Evolutionary conservation across 2,888 invertebrate genomes (phyloP).

Genomic region (Quadroppia sp.): DNA sequence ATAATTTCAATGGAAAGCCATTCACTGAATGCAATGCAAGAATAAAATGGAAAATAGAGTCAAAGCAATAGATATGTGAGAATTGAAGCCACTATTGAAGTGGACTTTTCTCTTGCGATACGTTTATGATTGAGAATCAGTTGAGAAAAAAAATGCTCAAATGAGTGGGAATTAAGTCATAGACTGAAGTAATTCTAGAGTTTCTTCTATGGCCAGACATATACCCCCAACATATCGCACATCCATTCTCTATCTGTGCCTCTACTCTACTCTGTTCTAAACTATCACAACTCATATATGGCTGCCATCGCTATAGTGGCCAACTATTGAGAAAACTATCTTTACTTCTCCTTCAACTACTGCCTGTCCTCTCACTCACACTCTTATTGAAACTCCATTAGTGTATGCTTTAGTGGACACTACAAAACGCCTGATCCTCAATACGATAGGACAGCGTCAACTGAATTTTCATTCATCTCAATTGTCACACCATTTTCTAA

Average conservation of each 20-base stretch:
- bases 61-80: neutral
- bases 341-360: neutral
- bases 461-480: slow-evolving; percentile 14
- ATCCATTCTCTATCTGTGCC: neutral
- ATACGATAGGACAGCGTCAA: slow-evolving; percentile 25
- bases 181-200: neutral
- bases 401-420: slow-evolving; percentile 25
- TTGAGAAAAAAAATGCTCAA: neutral
- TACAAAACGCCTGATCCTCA: slow-evolving; percentile 17
- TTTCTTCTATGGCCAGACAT: neutral
- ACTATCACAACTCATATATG: neutral
- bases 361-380: neutral
- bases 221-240: neutral
- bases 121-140: slow-evolving; percentile 3
- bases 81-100: neutral
- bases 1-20: neutral
- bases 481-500: slow-evolving; percentile 15
- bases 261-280: neutral
- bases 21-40: neutral
- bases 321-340: neutral
- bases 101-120: slow-evolving; percentile 15
- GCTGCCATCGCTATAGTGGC: neutral
- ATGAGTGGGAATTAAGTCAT: neutral
- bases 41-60: neutral
- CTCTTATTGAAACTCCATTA: slow-evolving; percentile 27